A percentile compares a stretch with the other conserved stretches of the same genome.
phyloP scores from a whole-genome alignment of 2,113 vertebrate genomes.

The Peromyscus leucopus region DNA sequence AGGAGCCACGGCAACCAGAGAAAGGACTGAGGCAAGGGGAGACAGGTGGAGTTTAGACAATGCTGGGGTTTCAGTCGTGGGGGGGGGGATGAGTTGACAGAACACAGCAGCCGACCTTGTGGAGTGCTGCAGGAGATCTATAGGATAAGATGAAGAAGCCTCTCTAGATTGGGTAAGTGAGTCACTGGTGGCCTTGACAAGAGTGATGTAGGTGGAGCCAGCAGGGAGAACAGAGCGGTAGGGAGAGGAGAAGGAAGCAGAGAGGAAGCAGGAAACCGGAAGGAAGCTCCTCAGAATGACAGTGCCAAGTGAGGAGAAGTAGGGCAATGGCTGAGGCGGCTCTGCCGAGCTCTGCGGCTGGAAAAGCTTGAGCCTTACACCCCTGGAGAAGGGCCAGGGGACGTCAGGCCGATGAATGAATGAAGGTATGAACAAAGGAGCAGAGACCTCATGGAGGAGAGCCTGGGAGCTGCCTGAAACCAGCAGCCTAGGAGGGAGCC shows the following conservation, averaged over 20 bases:
- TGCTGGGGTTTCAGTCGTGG: not conserved
- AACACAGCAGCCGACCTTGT: not conserved
- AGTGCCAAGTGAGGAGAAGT: not conserved
- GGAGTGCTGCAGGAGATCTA: not conserved
- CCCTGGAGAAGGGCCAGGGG: not conserved
- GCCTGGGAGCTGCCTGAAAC: not conserved
- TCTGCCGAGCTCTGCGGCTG: not conserved
- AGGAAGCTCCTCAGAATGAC: not conserved
- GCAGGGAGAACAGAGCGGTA: not conserved
- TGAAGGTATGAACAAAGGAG: not conserved
- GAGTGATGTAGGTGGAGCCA: not conserved
- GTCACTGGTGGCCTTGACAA: not conserved
- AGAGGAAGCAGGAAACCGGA: not conserved
- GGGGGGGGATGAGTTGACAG: not conserved
- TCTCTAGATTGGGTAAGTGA: not conserved
- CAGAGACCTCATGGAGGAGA: not conserved
- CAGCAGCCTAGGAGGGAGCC: not conserved
- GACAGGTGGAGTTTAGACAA: not conserved
- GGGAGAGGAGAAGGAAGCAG: not conserved
- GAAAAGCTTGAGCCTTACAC: not conserved
- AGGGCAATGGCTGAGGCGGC: not conserved
- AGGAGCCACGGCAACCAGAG: not conserved
- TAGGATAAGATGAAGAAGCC: not conserved
- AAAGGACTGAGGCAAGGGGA: not conserved
- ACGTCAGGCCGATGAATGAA: not conserved